These are phyloP conservation scores for Ptilodon capucinus DNA, from an alignment of 2,888 invertebrate species.

Conservation along the genomic window DNA sequence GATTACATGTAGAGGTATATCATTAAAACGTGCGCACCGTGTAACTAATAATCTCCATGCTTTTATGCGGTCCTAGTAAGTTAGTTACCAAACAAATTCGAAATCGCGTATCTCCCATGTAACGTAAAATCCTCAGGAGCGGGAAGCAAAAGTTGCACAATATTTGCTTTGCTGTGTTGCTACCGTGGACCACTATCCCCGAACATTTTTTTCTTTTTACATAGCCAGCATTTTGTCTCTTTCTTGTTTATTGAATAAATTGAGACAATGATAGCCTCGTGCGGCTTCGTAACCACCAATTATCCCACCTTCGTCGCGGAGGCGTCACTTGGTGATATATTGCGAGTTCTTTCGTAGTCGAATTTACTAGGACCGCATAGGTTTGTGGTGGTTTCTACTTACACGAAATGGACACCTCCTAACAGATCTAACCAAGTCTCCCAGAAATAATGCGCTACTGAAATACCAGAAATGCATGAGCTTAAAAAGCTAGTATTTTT, in stretches of 20 bases:
- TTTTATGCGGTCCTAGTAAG: conserved; percentile 26
- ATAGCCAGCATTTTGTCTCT: background rate
- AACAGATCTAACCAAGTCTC: conserved; percentile 5
- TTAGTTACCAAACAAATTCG: conserved; percentile 36
- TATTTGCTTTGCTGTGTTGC: too few species aligned
- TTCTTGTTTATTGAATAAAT: background rate
- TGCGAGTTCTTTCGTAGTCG: conserved; percentile 24
- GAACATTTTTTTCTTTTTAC: background rate
- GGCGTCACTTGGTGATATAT: conserved; percentile 17
- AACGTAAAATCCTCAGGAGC: background rate
- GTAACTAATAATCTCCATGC: background rate
- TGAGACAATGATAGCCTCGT: background rate
- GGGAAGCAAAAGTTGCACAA: background rate
- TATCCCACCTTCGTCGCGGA: background rate
- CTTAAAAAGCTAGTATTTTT: background rate
- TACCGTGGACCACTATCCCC: too few species aligned
- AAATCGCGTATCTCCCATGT: conserved; percentile 29
- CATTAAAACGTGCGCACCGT: background rate
- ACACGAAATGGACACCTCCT: conserved; percentile 6
- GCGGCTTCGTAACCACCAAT: too few species aligned
- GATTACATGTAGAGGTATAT: background rate
- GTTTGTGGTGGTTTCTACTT: conserved; percentile 1
- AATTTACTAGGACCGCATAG: conserved; percentile 30
- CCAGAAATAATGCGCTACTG: background rate
- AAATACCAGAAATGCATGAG: conserved; percentile 10